phyloP scores from a whole-genome alignment of 1,140 invertebrate species.

The Heterodera schachtii region DNA sequence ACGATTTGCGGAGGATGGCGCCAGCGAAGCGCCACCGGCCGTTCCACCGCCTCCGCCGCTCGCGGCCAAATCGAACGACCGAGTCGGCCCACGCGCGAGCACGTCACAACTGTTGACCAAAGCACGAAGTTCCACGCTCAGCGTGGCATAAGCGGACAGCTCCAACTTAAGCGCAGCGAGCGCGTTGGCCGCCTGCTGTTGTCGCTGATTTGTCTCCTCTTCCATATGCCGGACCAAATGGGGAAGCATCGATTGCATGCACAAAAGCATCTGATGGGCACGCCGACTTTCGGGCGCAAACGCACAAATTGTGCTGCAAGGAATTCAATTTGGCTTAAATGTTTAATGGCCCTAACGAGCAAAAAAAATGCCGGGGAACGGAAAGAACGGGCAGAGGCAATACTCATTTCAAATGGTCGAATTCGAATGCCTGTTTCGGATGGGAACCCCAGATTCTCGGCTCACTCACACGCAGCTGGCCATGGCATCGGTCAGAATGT shows the following conservation, averaged over 20 bases:
- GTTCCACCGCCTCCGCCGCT: background rate
- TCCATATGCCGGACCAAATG: conserved; percentile 91
- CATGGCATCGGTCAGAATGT: conserved; percentile 83
- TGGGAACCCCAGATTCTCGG: no score
- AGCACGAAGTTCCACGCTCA: conserved; percentile 82
- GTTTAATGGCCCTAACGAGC: no score
- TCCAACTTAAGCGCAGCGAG: conserved; percentile 73
- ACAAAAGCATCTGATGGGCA: conserved; percentile 90
- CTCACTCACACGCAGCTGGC: conserved; percentile 78
- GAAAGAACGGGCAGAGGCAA: no score
- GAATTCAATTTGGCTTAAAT: background rate
- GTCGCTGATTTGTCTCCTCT: conserved; percentile 77
- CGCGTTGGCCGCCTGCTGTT: background rate
- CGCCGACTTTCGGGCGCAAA: conserved; percentile 92
- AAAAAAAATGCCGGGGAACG: no score
- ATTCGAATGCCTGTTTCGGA: no score
- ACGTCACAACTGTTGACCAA: conserved; percentile 90
- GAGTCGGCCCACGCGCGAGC: conserved; percentile 63
- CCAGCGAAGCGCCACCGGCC: background rate
- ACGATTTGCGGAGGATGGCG: background rate
- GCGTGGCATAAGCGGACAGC: conserved; percentile 83
- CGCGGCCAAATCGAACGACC: conserved; percentile 67
- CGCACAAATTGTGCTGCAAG: conserved; percentile 81
- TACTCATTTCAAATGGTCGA: no score
- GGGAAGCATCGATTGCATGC: conserved; percentile 88